These are phyloP conservation scores for Polypedilum vanderplanki DNA, from an alignment of 1,140 invertebrate genomes.

Conservation along the genomic window DNA sequence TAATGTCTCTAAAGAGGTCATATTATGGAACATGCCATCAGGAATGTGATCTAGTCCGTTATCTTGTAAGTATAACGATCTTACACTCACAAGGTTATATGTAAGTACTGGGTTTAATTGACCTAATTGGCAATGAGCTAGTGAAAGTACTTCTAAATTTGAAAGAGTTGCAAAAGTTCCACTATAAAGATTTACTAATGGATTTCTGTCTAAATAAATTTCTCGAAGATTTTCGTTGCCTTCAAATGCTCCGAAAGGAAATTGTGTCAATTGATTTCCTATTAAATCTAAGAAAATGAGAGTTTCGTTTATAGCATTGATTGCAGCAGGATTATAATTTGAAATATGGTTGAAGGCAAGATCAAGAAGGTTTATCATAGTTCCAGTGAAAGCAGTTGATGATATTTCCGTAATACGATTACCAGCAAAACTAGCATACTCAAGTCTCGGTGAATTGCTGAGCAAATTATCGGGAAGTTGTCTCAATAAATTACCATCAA, in stretches of 20 bases:
- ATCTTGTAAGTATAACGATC: neutral
- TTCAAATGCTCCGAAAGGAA: conserved; percentile 66
- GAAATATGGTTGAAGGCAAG: neutral
- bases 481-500: too few relatives aligned
- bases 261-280: conserved; percentile 60
- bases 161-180: conserved; percentile 66
- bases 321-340: neutral
- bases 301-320: neutral
- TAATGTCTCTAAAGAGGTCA: neutral
- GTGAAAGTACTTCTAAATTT: conserved; percentile 58
- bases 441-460: neutral
- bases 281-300: conserved; percentile 53
- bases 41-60: neutral
- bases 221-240: conserved; percentile 67
- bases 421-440: conserved; percentile 38
- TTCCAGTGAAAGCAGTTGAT: neutral
- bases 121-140: neutral
- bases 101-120: neutral
- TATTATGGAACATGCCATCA: neutral
- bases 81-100: neutral
- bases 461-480: too few relatives aligned
- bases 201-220: conserved; percentile 65
- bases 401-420: neutral
- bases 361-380: neutral
- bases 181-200: conserved; percentile 53